phyloP scores from a whole-genome alignment of 2,797 vertebrate species.

The Lophotriccus pileatus region DNA sequence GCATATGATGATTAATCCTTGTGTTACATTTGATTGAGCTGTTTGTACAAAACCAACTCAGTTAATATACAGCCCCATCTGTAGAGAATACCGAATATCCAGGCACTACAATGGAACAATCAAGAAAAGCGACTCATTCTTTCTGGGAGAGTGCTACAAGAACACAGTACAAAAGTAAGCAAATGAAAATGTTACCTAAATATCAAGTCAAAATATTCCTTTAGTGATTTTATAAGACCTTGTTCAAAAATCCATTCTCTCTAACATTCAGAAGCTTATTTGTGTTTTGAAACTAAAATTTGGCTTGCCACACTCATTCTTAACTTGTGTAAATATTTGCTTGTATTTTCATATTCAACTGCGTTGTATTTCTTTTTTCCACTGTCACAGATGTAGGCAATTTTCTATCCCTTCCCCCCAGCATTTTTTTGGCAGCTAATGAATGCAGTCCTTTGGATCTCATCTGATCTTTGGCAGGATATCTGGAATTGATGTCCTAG shows the following conservation, averaged over 20 bases:
- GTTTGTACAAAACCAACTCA: constrained; percentile 45
- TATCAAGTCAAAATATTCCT: not conserved
- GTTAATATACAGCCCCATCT: constrained; percentile 50
- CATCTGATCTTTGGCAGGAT: constrained; percentile 58
- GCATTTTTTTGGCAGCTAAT: constrained; percentile 54
- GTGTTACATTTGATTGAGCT: constrained; percentile 30
- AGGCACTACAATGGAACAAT: constrained; percentile 27
- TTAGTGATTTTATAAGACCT: not conserved
- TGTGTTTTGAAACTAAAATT: constrained; percentile 23
- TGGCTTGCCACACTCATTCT: constrained; percentile 9
- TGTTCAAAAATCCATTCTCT: not conserved
- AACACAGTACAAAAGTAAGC: not conserved
- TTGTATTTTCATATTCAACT: constrained; percentile 57
- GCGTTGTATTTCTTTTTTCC: constrained; percentile 6
- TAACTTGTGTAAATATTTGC: constrained; percentile 55
- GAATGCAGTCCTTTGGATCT: constrained; percentile 56
- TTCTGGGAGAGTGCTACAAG: not conserved
- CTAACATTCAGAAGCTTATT: not conserved
- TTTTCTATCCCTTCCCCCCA: constrained; percentile 49
- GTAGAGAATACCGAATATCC: constrained; percentile 22
- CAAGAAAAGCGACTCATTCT: not conserved
- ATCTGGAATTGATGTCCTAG: constrained; percentile 55
- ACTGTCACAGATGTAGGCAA: constrained; percentile 48
- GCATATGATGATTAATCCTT: constrained; percentile 32
- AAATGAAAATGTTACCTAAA: constrained; percentile 37